Evolutionary conservation across 2,113 vertebrate species (phyloP), one percentile per base, ranked within the genome.

Genomic region (Heterotilapia buettikoferi): DNA sequence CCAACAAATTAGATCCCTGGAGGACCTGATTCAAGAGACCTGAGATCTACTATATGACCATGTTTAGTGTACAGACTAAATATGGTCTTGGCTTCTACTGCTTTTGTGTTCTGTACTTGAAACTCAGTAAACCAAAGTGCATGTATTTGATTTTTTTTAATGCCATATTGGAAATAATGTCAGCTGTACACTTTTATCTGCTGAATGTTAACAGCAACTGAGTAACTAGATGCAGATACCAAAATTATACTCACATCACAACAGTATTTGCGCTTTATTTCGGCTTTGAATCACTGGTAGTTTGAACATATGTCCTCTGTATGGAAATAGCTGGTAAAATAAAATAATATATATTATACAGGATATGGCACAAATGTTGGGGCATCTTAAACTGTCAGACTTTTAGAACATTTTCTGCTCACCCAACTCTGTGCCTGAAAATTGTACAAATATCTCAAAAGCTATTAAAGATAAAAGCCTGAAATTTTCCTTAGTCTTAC

Each of bases 331-430:
- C 10, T 66, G 61, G 6, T 38, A 66, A 36, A 36, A 12, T n/a
- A 11, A 66, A 63, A 63, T 19, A 61, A 18, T 33, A 36, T n/a
- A n/a, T 33, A 66, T n/a, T 33, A 0, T 10, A 19, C 24, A 63
- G 19, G 10, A 66, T 21, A 66, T 66, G 33, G n/a, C 9, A 38
- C 0, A 38, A n/a, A 38, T 38, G 6, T 10, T 61, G 0, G 0
- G 4, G 14, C 26, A 61, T 61, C 14, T 31, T 18, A 61, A 29
- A 57, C 53, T 13, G 0, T 57, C 5, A 61, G 56, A 31, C 5
- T 6, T 18, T 59, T 29, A 59, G 4, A 61, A 61, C 8, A 61
- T 61, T 31, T 10, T 33, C 14, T 61, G 9, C 29, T 61, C 16
- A 33, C 29, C 16, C 8, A 33, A 4, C 29, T 19, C 8, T 61